Conservation (phyloP, 2,797 vertebrate genomes). For the Danio jaintianensis region DNA sequence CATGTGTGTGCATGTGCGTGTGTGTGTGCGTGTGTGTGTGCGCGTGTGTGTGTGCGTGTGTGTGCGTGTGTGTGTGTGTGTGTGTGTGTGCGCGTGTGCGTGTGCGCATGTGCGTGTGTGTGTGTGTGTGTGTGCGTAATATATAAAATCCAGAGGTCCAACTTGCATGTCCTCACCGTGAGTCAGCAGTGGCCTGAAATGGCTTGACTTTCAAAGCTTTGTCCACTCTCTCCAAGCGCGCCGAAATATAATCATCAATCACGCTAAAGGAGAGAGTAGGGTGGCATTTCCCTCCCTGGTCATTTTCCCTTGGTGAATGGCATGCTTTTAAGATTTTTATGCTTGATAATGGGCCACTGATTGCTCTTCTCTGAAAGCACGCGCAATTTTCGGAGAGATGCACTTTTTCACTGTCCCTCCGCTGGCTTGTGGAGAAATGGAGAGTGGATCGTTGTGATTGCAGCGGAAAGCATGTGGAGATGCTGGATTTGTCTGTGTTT, state of each 20-base stretch:
- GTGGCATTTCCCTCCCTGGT: slow-evolving; percentile 63
- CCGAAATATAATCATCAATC: slow-evolving; percentile 69
- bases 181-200: slow-evolving; percentile 2
- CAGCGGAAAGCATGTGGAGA: slow-evolving; percentile 17
- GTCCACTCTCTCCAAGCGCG: slow-evolving; percentile 52
- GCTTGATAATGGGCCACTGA: slow-evolving; percentile 64
- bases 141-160: slow-evolving; percentile 1
- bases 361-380: slow-evolving; percentile 64
- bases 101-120: too few species aligned
- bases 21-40: too few species aligned
- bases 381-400: slow-evolving; percentile 62
- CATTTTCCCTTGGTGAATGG: slow-evolving; percentile 65
- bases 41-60: too few species aligned
- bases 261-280: slow-evolving; percentile 46
- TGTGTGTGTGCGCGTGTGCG: too few species aligned
- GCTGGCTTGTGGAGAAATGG: slow-evolving; percentile 35
- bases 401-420: slow-evolving; percentile 38
- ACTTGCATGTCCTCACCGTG: neutral
- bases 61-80: too few species aligned
- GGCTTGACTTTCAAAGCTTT: neutral
- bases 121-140: neutral
- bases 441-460: slow-evolving; percentile 56
- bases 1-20: too few species aligned
- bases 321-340: slow-evolving; percentile 66
- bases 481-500: slow-evolving; percentile 24